These are phyloP conservation scores for Pyrrhia umbra DNA, from an alignment of 2,888 invertebrate genomes.

Conservation along the genomic window DNA sequence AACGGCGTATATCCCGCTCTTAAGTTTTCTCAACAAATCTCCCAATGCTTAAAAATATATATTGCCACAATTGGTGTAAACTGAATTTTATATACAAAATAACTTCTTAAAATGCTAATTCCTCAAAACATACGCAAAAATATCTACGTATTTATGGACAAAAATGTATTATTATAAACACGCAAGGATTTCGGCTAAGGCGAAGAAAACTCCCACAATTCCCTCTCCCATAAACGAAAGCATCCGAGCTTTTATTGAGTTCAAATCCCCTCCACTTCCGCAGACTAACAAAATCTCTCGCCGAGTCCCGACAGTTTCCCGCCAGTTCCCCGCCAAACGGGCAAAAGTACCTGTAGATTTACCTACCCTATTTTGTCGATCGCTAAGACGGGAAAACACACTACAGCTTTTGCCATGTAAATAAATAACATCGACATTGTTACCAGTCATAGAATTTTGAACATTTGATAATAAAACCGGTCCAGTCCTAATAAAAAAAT, in stretches of 20 bases:
- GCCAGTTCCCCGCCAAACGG: conserved; percentile 7
- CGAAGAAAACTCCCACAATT: conserved; percentile 25
- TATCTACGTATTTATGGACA: neutral
- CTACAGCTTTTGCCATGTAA: neutral
- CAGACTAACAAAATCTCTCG: conserved; percentile 39
- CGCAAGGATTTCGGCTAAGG: conserved; percentile 5
- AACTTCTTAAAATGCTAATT: no score
- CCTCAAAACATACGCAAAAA: no score
- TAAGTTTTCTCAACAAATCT: no score
- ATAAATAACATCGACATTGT: conserved; percentile 23
- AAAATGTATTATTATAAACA: conserved; percentile 2
- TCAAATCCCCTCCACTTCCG: conserved; percentile 39
- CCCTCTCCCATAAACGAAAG: conserved; percentile 20
- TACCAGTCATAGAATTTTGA: neutral
- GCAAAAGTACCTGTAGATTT: conserved; percentile 13
- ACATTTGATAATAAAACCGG: neutral
- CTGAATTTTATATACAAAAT: no score
- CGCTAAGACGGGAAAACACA: conserved; percentile 6
- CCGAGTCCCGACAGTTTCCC: neutral
- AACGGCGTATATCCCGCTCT: no score
- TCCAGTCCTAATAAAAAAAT: no score
- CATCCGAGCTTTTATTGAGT: conserved; percentile 32
- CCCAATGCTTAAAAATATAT: no score
- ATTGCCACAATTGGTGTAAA: no score
- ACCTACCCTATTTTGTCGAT: conserved; percentile 23